Conservation (phyloP, 2,113 vertebrate species). For the Lates calcarifer region DNA sequence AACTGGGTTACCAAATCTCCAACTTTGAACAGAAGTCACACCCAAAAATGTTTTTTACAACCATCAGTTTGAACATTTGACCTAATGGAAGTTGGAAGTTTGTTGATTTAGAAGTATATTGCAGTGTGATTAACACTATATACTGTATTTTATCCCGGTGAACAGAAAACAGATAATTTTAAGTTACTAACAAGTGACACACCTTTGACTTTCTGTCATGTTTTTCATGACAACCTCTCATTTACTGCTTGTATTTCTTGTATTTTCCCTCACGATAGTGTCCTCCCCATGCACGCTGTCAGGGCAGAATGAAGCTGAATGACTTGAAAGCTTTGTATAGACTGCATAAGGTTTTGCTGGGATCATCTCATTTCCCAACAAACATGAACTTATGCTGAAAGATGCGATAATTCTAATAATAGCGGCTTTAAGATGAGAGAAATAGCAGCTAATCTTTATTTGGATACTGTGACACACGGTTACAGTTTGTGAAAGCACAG, state of each 20-base stretch:
- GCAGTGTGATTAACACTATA: not conserved
- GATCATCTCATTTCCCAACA: too few species aligned
- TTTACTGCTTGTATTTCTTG: too few species aligned
- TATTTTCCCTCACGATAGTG: not conserved
- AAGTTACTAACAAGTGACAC: not conserved
- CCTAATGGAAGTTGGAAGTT: not conserved
- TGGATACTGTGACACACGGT: not conserved
- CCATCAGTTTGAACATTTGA: not conserved
- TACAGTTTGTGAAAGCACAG: not conserved
- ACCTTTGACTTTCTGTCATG: too few species aligned
- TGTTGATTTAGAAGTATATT: not conserved
- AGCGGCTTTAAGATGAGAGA: not conserved
- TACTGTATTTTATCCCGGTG: not conserved
- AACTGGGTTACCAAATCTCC: not conserved
- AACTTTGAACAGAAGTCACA: not conserved
- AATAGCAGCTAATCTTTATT: not conserved
- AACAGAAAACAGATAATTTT: not conserved
- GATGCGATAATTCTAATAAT: not conserved
- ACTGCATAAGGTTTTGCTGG: too few species aligned
- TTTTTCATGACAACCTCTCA: not conserved
- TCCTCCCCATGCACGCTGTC: too few species aligned
- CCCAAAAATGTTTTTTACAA: not conserved
- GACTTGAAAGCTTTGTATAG: not conserved
- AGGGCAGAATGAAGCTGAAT: not conserved
- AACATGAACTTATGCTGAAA: not conserved